These are phyloP conservation scores for Augochlora pura DNA, from an alignment of 1,140 invertebrate genomes.

Conservation along the genomic window DNA sequence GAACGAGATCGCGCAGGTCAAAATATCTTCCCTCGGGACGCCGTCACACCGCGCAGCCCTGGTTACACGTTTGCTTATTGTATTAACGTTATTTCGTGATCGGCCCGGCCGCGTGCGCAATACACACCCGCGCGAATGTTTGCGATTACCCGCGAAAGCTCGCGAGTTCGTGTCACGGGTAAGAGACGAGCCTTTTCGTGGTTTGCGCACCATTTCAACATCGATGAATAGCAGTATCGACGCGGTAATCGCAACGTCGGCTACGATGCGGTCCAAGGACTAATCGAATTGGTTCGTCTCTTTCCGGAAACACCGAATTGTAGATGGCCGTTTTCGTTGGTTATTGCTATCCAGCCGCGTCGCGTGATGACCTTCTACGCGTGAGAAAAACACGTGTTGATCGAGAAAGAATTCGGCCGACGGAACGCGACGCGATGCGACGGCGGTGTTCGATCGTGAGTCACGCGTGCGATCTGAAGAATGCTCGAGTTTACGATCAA, in stretches of 20 bases:
- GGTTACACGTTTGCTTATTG: conserved; percentile 9
- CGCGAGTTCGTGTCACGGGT: too few relatives aligned
- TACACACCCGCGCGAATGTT: too few relatives aligned
- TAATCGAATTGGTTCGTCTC: not conserved
- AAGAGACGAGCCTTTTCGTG: too few relatives aligned
- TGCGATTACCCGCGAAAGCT: too few relatives aligned
- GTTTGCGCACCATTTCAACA: too few relatives aligned
- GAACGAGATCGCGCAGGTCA: conserved; percentile 21
- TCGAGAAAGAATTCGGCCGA: not conserved
- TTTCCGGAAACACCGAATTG: not conserved
- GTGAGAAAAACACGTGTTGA: conserved; percentile 1
- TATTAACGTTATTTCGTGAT: conserved; percentile 21
- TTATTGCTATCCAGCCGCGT: not conserved
- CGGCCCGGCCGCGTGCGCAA: not conserved
- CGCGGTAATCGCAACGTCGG: too few relatives aligned
- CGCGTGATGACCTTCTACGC: conserved; percentile 5
- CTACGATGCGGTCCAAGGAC: too few relatives aligned
- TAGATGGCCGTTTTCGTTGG: not conserved
- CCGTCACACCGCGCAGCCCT: not conserved
- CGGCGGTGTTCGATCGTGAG: conserved; percentile 1
- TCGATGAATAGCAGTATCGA: too few relatives aligned
- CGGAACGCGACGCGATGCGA: too few relatives aligned
- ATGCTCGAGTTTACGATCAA: not conserved
- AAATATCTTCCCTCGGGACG: conserved; percentile 17
- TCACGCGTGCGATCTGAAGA: not conserved